Conservation (phyloP, 2,113 vertebrate species). For the Lampris incognitus region DNA sequence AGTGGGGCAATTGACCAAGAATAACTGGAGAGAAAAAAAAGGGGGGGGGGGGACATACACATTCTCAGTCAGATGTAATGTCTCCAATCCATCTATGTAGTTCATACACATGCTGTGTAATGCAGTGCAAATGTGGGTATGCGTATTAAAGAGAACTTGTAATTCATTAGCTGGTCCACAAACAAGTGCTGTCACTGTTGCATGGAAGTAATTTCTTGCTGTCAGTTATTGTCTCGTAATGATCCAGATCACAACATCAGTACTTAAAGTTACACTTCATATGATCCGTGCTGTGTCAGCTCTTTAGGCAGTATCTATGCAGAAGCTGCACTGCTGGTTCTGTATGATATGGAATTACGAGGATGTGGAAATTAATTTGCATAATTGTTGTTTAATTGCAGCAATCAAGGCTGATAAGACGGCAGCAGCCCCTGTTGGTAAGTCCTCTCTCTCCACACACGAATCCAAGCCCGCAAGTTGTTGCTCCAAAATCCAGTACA, state of each 20-base stretch:
- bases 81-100: too few relatives aligned
- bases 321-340: slow-evolving; percentile 28
- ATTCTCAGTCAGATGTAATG: too few relatives aligned
- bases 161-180: not conserved
- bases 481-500: slow-evolving; percentile 30
- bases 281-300: not conserved
- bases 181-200: slow-evolving; percentile 31
- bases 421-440: slow-evolving; percentile 81
- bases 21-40: too few relatives aligned
- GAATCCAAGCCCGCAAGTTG: slow-evolving; percentile 39
- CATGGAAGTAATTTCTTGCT: slow-evolving; percentile 5
- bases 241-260: slow-evolving; percentile 52
- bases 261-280: slow-evolving; percentile 48
- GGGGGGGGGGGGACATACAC: too few relatives aligned
- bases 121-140: too few relatives aligned
- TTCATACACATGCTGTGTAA: too few relatives aligned
- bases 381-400: slow-evolving; percentile 72
- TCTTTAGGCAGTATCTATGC: slow-evolving; percentile 14
- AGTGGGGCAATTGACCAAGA: too few relatives aligned
- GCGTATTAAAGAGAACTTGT: too few relatives aligned
- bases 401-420: slow-evolving; percentile 66
- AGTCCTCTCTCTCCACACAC: slow-evolving; percentile 50
- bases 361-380: slow-evolving; percentile 61
- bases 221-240: slow-evolving; percentile 42
- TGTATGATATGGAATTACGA: slow-evolving; percentile 57